A percentile compares a stretch with the other conserved stretches of the same genome.
Conservation (phyloP, 2,797 vertebrate species). For the Lagocephalus sceleratus region DNA sequence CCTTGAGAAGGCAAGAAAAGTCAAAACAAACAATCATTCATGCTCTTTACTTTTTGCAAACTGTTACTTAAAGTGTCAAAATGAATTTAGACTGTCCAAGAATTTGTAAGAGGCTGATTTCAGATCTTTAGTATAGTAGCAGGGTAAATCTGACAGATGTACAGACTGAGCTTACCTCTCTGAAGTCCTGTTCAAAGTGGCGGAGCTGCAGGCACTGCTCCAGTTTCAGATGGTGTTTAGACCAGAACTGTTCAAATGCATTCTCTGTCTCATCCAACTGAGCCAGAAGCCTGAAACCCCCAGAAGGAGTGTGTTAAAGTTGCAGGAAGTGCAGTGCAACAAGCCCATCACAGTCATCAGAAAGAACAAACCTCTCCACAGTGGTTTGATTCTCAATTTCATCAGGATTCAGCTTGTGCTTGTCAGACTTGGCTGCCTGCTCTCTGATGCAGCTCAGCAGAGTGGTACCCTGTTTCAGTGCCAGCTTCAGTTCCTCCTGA, state of each 20-base stretch:
- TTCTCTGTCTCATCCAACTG: slow-evolving; percentile 93
- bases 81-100: neutral
- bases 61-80: slow-evolving; percentile 8
- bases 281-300: slow-evolving; percentile 81
- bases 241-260: slow-evolving; percentile 91
- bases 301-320: slow-evolving; percentile 12
- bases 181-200: slow-evolving; percentile 91
- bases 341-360: neutral
- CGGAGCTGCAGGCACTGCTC: slow-evolving; percentile 91
- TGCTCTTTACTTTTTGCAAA: neutral
- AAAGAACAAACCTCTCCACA: slow-evolving; percentile 81
- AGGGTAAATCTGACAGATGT: slow-evolving; percentile 16
- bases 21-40: neutral
- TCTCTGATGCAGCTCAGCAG: slow-evolving; percentile 86
- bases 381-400: slow-evolving; percentile 89
- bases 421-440: slow-evolving; percentile 78
- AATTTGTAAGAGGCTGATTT: slow-evolving; percentile 2
- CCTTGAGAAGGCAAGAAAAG: slow-evolving; percentile 64
- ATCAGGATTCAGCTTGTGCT: slow-evolving; percentile 82
- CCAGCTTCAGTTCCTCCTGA: slow-evolving; percentile 88
- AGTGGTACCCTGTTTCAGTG: slow-evolving; percentile 87
- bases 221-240: slow-evolving; percentile 87
- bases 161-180: slow-evolving; percentile 75
- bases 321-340: neutral
- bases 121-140: too few relatives aligned